A percentile compares a stretch with the other conserved stretches of the same genome.
These are phyloP conservation scores for Catharus bicknelli DNA, from an alignment of 2,113 vertebrate species.

Conservation along the genomic window DNA sequence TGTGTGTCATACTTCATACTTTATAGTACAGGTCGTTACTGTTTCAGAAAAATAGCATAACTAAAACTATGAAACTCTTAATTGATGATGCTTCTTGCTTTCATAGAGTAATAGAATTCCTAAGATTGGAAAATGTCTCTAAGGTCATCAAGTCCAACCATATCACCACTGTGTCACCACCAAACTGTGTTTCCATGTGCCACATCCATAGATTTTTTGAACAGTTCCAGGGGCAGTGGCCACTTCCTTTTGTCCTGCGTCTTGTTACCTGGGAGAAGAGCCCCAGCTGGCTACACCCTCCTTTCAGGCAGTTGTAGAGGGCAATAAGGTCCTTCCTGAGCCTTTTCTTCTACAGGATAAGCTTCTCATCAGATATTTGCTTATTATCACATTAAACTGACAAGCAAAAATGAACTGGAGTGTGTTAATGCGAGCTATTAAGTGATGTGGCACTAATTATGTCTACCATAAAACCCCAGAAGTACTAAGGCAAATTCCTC, in stretches of 20 bases:
- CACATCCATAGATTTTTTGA: neutral
- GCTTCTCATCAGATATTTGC: neutral
- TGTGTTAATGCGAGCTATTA: neutral
- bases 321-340: neutral
- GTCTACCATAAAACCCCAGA: neutral
- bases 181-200: accelerated
- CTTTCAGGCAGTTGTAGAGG: neutral
- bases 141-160: neutral
- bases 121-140: neutral
- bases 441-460: neutral
- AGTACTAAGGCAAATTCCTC: neutral
- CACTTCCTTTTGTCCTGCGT: neutral
- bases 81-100: neutral
- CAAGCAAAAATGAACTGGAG: neutral
- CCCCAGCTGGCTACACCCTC: neutral
- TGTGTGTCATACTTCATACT: neutral
- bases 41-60: neutral
- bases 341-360: neutral
- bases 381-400: neutral
- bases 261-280: neutral
- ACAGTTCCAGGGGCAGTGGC: neutral
- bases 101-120: neutral
- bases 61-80: neutral
- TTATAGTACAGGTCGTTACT: neutral
- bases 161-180: neutral